phyloP scores from a whole-genome alignment of 1,140 invertebrate species.

The Polyergus mexicanus region DNA sequence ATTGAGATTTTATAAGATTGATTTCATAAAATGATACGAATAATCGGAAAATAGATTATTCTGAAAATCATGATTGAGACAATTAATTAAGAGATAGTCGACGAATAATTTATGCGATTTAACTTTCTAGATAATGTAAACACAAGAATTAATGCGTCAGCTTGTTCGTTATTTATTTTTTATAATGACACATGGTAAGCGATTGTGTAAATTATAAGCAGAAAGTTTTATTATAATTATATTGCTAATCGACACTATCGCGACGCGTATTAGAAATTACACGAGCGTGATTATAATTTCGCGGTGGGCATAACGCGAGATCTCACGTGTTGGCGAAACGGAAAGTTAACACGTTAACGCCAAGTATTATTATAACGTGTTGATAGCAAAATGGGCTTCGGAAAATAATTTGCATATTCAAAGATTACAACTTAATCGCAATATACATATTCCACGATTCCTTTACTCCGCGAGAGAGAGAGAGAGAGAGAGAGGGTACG shows the following conservation, averaged over 20 bases:
- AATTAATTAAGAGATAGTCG: conserved; percentile 5
- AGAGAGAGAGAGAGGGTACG: neutral
- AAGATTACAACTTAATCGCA: conserved; percentile 73
- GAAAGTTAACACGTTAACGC: conserved; percentile 38
- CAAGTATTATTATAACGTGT: conserved; percentile 62
- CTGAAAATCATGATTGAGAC: neutral
- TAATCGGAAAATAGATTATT: neutral
- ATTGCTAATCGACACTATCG: neutral
- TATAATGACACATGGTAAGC: neutral
- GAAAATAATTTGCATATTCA: conserved; percentile 76
- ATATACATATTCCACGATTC: conserved; percentile 63
- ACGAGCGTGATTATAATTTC: conserved; percentile 1
- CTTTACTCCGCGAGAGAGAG: neutral
- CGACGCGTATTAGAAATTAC: conserved; percentile 14
- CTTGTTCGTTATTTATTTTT: neutral
- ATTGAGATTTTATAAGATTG: neutral
- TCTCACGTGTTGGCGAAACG: conserved; percentile 29
- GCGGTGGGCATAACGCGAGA: conserved; percentile 7
- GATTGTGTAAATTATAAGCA: neutral
- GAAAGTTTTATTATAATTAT: neutral
- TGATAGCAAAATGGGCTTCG: conserved; percentile 66
- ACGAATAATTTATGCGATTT: neutral
- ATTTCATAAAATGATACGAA: neutral
- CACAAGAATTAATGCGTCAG: neutral
- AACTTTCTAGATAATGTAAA: conserved; percentile 12